Evolutionary conservation across 2,888 invertebrate genomes (phyloP), one percentile per base, ranked within the genome.

Genomic region (Poecilobothrus nobilitatus): DNA sequence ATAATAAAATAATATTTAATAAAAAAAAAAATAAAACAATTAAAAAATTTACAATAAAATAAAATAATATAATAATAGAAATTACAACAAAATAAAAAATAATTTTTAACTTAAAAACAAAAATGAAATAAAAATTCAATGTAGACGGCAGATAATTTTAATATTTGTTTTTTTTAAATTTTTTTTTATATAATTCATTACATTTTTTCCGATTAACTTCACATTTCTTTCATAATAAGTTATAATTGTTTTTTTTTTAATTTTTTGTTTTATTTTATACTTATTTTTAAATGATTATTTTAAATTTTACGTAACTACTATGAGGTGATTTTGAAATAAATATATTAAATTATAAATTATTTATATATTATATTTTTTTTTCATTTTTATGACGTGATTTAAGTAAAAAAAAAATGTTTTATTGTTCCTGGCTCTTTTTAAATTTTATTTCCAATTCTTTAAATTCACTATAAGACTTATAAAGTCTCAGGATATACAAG

Each of bases 141-240:
- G n/a, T 53, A 53, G 53, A 53, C 53, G 53, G 53, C 53, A 53
- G 53, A 53, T 53, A 53, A 53, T 53, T 53, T 53, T 53, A 53
- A 53, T 37, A 7, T 37, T 37, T 37, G 1, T 37, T 37, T 37
- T 37, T 37, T 10, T 37, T 37, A 37, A 37, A 37, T 37, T 27
- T 37, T 37, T 10, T 37, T 37, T 37, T 37, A 37, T 37, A 37
- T 37, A 53, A 53, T 53, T 53, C 15, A 53, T 53, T 53, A n/a
- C 53, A 37, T 53, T 53, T 53, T n/a, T 18, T 53, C 53, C 53
- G 27, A 53, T 53, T 15, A 12, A 53, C 15, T 53, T 53, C 53
- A 53, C 53, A 18, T 53, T 53, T 2, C n/a, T 53, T 18, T 53
- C n/a, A 53, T 53, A n/a, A n/a, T n/a, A 37, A 5, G 8, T 53